Conservation (phyloP, 2,797 vertebrate species). For the Enteromius mattozi region DNA sequence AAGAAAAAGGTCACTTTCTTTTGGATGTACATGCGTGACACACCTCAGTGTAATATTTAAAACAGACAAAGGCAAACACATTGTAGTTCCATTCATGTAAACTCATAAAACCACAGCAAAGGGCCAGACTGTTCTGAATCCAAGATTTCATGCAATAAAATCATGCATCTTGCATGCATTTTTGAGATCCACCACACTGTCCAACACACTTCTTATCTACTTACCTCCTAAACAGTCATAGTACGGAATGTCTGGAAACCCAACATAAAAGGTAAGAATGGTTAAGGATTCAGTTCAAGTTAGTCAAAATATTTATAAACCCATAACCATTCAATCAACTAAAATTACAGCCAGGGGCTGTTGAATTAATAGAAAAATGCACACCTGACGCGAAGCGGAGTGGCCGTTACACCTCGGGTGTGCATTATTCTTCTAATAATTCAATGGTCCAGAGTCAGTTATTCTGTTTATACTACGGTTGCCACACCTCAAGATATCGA, state of each 20-base stretch:
- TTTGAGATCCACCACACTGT: slow-evolving; percentile 43
- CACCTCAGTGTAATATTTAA: neutral
- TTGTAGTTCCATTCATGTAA: neutral
- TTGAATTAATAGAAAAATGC: no score
- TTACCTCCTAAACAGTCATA: slow-evolving; percentile 83
- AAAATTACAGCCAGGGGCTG: neutral
- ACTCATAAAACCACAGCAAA: slow-evolving; percentile 17
- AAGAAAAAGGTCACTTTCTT: neutral
- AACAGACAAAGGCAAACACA: neutral
- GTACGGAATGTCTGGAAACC: slow-evolving; percentile 82
- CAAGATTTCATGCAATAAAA: slow-evolving; percentile 26
- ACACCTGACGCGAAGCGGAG: no score
- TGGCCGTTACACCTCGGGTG: no score
- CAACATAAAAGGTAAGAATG: slow-evolving; percentile 71
- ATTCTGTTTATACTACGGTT: no score
- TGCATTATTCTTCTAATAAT: no score
- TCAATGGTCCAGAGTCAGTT: no score
- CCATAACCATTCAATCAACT: neutral
- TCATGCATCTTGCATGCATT: slow-evolving; percentile 62
- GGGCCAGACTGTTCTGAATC: neutral
- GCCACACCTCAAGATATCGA: no score
- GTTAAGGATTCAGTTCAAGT: slow-evolving; percentile 22
- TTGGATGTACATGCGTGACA: neutral
- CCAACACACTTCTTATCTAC: slow-evolving; percentile 60
- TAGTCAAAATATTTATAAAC: neutral